Base-by-base conservation (phyloP, 2,888 invertebrate species). In the Operophtera brumata region DNA sequence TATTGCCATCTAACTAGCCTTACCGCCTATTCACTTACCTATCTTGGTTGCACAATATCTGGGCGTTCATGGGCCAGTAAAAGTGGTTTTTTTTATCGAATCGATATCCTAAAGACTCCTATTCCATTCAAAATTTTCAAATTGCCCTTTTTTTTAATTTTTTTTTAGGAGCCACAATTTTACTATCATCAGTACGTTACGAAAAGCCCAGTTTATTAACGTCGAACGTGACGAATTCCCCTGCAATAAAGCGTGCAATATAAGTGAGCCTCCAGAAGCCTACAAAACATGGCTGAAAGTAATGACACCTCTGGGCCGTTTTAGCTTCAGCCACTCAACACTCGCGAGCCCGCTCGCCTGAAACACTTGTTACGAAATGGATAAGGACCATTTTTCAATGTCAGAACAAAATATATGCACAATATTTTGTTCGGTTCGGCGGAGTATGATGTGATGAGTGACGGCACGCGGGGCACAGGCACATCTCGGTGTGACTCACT, bases 281-380 rank as follows among this genome's bases (percentile, higher is more conserved):
- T 49, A 49, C 42, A 43, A 43, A 49, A 37, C 43, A 42, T 43
- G 36, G 36, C 49, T 49, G 49, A 30, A 49, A 37, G 35, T 49
- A 49, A 49, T 43, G 49, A 43, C 11, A 34, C 48, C 45, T 39
- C 25, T 26, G 20, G 13, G 20, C n/a, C 36, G 28, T 43, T 35
- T n/a, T 28, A 10, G 7, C 7, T 8, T 14, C 25, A 6, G 41
- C n/a, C 12, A 11, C 30, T 30, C 20, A 20, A 4, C 20, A 20
- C 9, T 25, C 9, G 40, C 25, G 12, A 40, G 25, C 25, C 20
- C n/a, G 20, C n/a, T 6, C 34, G 7, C 47, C 8, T 20, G 39
- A 20, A 30, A 37, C 14, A 12, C 7, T 6, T 46, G 14, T 39
- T 3, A 2, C 10, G 1, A 6, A 2, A 14, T 20, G n/a, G 8